Evolutionary conservation across 2,113 vertebrate species (phyloP), one percentile per base, ranked within the genome.

Genomic region (Ibidorhyncha struthersii): DNA sequence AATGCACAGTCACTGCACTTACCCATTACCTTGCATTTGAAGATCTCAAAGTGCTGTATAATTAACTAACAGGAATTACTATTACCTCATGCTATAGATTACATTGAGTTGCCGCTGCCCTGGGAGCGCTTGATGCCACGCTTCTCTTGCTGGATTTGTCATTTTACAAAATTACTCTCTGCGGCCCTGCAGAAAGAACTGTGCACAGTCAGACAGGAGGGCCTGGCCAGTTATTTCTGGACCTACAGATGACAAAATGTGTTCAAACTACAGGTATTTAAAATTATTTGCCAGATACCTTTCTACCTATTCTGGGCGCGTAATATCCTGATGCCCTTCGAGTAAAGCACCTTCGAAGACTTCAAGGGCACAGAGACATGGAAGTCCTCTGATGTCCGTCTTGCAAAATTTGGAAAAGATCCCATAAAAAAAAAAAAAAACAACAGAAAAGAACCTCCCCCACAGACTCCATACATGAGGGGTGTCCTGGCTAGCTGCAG

Each of bases 381-480:
- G 53, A 89, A 72, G 10, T 63, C 8, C 12, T 83, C 50, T 62
- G 18, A 56, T 27, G 9, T 18, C n/a, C 47, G 72, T 22, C 47
- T 86, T 45, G 25, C 52, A 91, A 76, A 70, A 86, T 58, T 26
- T 79, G 17, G 58, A 88, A 82, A 74, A 82, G 15, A 76, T 58
- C 45, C 30, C 52, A 81, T 9, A 20, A 27, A 63, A 55, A 22
- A 20, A 27, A 63, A 55, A 22, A 43, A 73, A 49, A 38, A 5
- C 0, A 17, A 34, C 26, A 59, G 20, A 27, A 61, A 88, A 88
- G 65, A 55, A 41, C 10, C 6, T 74, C 50, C 6, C 26, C 15
- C n/a, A 16, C 0, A 50, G 22, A 8, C 16, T 25, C 41, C 0
- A 0, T n/a, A 34, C 82, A 65, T 34, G 43, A 77, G 63, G 12